Base-by-base conservation (phyloP, 1,140 invertebrate genomes). In the Drosophila sucinea region DNA sequence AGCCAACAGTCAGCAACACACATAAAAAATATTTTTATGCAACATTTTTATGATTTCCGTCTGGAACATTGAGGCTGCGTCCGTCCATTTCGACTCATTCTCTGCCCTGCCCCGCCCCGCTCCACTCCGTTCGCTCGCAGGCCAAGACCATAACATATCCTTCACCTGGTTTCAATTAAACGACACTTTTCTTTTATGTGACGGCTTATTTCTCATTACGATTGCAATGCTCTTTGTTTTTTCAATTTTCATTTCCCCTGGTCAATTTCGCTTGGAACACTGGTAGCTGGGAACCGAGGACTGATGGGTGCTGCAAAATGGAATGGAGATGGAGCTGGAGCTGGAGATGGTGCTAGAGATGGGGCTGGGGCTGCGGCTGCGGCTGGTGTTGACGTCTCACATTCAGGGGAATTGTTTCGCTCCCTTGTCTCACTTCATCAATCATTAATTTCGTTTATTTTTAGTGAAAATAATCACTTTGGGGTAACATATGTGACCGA, bases 1-100 rank as follows among this genome's bases (percentile, higher is more conserved):
- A 62, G 64, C 60, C 61, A 63, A 40, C 58, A 73, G 54, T 17
- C 62, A 69, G 41, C 72, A 64, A 44, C 41, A 47, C 73, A 83
- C 80, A 89, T 79, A 86, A 83, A 87, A 85, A 83, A 86, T 87
- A 86, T 86, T 89, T 86, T 79, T 87, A 87, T 86, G 84, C 85
- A 84, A 87, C 80, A 77, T 84, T 89, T 89, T 89, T 89, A 89
- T 84, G 84, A 89, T 89, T 89, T 89, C 84, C 84, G 84, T 89
- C 84, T 89, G 84, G 51, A 63, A 51, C 67, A 67, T 56, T 38
- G 30, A 67, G 38, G 44, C 44, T 58, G 56, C 56, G 66, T 60
- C 63, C 56, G 70, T 57, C 29, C 64, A 1, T 17, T 40, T 35
- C 35, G 8, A 38, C n/a, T 11, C 63, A 17, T 17, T 17, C 17